Conservation (phyloP, 2,797 vertebrate species). For the Sternarchorhynchus goeldii region DNA sequence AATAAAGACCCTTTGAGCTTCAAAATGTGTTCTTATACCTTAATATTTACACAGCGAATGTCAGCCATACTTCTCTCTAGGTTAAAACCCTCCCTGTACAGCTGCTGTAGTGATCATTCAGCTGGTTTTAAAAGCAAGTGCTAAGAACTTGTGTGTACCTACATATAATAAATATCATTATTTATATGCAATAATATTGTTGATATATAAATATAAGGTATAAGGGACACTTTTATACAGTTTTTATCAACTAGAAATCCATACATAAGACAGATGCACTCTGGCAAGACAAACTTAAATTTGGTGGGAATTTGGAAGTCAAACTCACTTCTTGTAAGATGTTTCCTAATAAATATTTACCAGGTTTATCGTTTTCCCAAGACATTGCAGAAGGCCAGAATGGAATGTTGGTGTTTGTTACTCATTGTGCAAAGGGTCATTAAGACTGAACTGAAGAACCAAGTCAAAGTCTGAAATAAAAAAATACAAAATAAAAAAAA, state of each 20-base stretch:
- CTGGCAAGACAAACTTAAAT: background rate
- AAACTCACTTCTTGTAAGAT: too few relatives aligned
- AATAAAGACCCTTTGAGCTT: conserved; percentile 17
- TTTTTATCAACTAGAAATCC: background rate
- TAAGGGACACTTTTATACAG: conserved; percentile 3
- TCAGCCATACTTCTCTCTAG: background rate
- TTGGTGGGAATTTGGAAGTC: background rate
- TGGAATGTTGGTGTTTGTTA: conserved; percentile 25
- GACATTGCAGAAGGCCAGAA: background rate
- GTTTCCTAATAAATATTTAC: too few relatives aligned
- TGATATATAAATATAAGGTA: conserved; percentile 19
- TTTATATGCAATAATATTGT: conserved; percentile 17
- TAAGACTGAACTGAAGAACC: background rate
- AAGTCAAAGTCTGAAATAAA: background rate
- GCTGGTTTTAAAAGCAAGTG: conserved; percentile 33
- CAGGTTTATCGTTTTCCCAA: background rate
- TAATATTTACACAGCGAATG: conserved; percentile 35
- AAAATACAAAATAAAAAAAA: background rate
- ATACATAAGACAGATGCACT: background rate
- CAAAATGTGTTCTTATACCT: conserved; percentile 22
- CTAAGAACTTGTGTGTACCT: conserved; percentile 41
- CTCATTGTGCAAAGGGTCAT: background rate
- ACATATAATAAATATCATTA: conserved; percentile 1
- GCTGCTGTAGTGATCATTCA: conserved; percentile 20
- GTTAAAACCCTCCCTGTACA: background rate